Conservation (phyloP, 2,888 invertebrate species). For the Podotricha telesiphe region DNA sequence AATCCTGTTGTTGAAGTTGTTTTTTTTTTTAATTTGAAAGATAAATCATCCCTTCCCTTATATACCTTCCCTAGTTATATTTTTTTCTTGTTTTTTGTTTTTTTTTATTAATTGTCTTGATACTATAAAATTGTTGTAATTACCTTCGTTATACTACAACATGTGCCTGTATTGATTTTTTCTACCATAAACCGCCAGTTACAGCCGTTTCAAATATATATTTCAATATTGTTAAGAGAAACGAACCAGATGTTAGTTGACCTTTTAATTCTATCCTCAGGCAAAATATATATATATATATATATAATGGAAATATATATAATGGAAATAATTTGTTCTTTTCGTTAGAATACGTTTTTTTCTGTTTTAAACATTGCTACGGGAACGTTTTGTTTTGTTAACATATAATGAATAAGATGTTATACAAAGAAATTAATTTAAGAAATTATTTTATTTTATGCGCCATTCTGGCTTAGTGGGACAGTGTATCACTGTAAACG, state of each 20-base stretch:
- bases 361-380: not conserved
- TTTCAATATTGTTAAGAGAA: not conserved
- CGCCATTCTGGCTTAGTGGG: too few relatives aligned
- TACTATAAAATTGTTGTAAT: not conserved
- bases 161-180: not conserved
- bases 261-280: slow-evolving; percentile 1
- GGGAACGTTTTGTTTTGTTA: not conserved
- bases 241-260: slow-evolving; percentile 2
- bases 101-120: not conserved
- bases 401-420: not conserved
- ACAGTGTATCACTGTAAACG: too few relatives aligned
- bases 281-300: too few relatives aligned
- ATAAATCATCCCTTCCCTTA: too few relatives aligned
- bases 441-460: not conserved
- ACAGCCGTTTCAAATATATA: not conserved
- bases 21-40: too few relatives aligned
- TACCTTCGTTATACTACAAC: not conserved
- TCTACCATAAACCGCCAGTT: not conserved
- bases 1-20: too few relatives aligned
- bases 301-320: not conserved
- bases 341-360: not conserved
- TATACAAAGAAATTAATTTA: not conserved
- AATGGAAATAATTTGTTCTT: not conserved
- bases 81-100: too few relatives aligned
- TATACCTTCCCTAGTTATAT: too few relatives aligned